Conservation (phyloP, 2,113 vertebrate species). For the Gambusia affinis region DNA sequence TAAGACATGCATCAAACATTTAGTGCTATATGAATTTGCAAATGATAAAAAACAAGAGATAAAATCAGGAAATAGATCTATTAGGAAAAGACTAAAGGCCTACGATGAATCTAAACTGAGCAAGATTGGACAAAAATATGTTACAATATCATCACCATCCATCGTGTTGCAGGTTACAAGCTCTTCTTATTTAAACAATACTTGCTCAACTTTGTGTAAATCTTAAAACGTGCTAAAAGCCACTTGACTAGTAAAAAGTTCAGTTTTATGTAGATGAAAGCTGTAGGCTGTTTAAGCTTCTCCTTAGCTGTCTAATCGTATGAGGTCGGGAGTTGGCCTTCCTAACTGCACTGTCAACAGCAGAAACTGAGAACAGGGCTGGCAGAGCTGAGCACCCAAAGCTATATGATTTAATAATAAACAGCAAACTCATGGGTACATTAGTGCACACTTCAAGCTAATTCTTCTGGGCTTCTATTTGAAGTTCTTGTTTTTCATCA, state of each 20-base stretch:
- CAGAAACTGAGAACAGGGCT: slow-evolving; percentile 10
- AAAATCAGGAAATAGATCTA: background rate
- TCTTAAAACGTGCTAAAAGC: background rate
- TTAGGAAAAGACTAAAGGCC: background rate
- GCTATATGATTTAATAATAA: slow-evolving; percentile 28
- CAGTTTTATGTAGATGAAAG: slow-evolving; percentile 8
- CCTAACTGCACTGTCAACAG: slow-evolving; percentile 26
- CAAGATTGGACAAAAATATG: background rate
- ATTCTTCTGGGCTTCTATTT: slow-evolving; percentile 23
- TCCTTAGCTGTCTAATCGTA: slow-evolving; percentile 20
- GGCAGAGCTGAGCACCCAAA: slow-evolving; percentile 24
- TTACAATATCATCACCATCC: background rate
- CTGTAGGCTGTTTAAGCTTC: slow-evolving; percentile 11
- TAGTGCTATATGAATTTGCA: background rate
- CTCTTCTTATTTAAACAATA: background rate
- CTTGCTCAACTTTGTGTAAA: background rate
- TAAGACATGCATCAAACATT: background rate
- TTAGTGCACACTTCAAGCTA: slow-evolving; percentile 20
- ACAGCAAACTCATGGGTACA: slow-evolving; percentile 22
- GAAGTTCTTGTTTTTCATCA: background rate
- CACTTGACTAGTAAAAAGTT: slow-evolving; percentile 4
- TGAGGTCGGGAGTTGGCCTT: slow-evolving; percentile 13
- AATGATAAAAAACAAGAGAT: background rate
- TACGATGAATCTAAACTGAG: background rate
- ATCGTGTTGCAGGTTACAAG: background rate